Base-by-base conservation (phyloP, 2,888 invertebrate genomes). In the Drosophila trichaetosa region DNA sequence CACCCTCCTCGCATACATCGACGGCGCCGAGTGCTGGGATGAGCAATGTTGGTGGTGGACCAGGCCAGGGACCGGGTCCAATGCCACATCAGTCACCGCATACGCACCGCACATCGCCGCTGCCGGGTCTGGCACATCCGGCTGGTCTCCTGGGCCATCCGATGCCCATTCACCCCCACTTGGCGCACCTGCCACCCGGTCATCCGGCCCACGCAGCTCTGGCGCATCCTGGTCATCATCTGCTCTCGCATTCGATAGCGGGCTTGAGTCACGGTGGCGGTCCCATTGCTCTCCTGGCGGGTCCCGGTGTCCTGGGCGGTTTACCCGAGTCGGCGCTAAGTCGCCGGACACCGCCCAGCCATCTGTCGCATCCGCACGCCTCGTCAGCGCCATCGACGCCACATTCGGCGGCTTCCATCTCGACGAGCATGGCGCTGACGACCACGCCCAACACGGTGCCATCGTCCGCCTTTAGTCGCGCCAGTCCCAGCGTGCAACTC, bases 401-500 rank as follows among this genome's bases (percentile, higher is more conserved):
- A 0, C 91, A 90, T 21, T 90, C 92, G 52, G 80, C 92, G 51
- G 80, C 79, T 57, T 80, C 83, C 60, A 81, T 79, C 21, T 77
- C 83, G 42, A 80, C 69, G 52, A 83, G 84, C 73, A 83, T 89
- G 68, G 65, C 90, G 36, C 84, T 91, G 27, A 90, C 87, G 29
- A 92, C 93, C 56, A 90, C 91, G 16, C 92, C 93, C 59, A 91
- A 82, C 68, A 92, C 92, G 60, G 92, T 91, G 82, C 93, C 92
- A 80, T 92, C 93, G 54, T 92, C 93, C 61, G 92, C 93, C 84
- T 93, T 93, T 74, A 93, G 93, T 78, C 91, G 93, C 69, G 92
- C 93, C 74, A 93, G 93, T 90, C 93, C 93, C 59, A 93, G 92
- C 82, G 93, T 93, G 64, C 93, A 93, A 85, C 90, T 89, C 49